Base-by-base conservation (phyloP, 2,797 vertebrate species). In the Pangasius djambal region DNA sequence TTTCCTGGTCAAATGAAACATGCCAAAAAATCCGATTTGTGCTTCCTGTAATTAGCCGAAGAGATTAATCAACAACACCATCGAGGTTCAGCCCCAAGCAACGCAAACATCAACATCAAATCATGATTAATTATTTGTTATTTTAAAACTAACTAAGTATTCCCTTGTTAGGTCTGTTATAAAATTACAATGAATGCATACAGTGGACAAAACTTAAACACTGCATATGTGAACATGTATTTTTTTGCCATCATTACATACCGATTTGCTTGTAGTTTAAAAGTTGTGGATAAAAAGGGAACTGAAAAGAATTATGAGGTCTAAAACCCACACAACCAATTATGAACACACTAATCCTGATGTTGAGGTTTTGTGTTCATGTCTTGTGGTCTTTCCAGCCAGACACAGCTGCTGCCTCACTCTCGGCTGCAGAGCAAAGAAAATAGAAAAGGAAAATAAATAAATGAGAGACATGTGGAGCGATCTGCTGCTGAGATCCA, bases 401-500 rank as follows among this genome's bases (percentile, higher is more conserved):
- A 44, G 83, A 72, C 69, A 31, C 90, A 91, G 89, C 88, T 88
- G 90, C 89, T 79, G 65, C 89, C 40, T 77, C 90, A 82, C 86
- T 88, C 77, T 70, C 77, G 16, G 86, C 87, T n/a, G 48, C 82
- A 75, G 65, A 89, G 89, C 79, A 83, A 86, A 83, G 85, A 88
- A 90, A 91, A 87, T 52, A 89, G 83, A 89, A 86, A 63, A 86
- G 34, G 22, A 70, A 89, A 88, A 87, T 72, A 92, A 90, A 91
- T 88, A 87, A 90, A 70, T 37, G 52, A 74, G 57, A 57, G 40
- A 83, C 88, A 79, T 57, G 37, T 84, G 31, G 84, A 61, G 69
- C 74, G 89, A 82, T 88, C 83, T 91, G 91, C 91, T 88, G 94
- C 92, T 93, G 93, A 91, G 87, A 75, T 85, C 87, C 79, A 75